Base-by-base conservation (phyloP, 2,888 invertebrate genomes). In the Mayetiola destructor region DNA sequence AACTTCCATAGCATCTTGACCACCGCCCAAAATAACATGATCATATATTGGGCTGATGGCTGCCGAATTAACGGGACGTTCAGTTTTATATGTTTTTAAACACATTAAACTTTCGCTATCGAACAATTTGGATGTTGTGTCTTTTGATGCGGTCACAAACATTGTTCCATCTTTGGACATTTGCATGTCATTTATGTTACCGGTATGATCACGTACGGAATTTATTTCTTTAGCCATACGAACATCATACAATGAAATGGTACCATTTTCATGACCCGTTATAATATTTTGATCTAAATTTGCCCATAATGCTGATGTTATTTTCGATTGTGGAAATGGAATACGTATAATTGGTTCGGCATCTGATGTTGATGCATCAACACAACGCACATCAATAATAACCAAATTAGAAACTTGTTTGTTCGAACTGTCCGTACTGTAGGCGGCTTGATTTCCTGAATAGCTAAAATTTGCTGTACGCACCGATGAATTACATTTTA, bases 1-100 rank as follows among this genome's bases (percentile, higher is more conserved):
- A 59, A 97, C 97, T 67, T 94, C 94, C 91, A 96, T 96, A 58
- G 99, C 99, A 72, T 99, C 99, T 76, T 99, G 99, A 65, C 99
- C 99, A 72, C 99, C 99, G 59, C 99, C 99, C 48, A 99, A 77
- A 2, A 95, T 89, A 6, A 97, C 97, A 75, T 99, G 97, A 72
- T 97, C 95, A 58, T 84, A 75, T 62, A 90, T 87, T 0, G 99
- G 97, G 61, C 96, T 95, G 61, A 99, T 86, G 1, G 96, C 88
- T 0, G 97, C 99, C 0, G 97, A 97, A 72, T 99, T 99, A 0
- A 99, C 92, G 0, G 96, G 97, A 61, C 97, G 79, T 68, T 97
- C 97, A 0, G 97, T 97, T 75, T 93, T 94, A 75, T 94, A 99
- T 6, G 89, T 89, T 71, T 99, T 99, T 61, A 96, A 73, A 40